Evolutionary conservation across 2,113 vertebrate species (phyloP).

Genomic region (Corythornis vintsioides): DNA sequence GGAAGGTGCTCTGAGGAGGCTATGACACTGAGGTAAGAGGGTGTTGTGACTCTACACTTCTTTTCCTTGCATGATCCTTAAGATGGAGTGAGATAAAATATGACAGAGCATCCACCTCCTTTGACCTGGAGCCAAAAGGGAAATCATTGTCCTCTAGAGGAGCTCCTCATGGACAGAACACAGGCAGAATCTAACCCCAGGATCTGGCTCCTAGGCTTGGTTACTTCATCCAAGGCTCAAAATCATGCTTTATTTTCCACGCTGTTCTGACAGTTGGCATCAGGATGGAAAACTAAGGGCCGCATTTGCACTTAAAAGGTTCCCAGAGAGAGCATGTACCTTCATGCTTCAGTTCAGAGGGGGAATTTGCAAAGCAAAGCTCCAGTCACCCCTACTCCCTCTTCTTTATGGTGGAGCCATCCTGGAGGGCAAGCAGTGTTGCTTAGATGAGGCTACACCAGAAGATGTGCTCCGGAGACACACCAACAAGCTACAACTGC

Average conservation of each 20-base stretch:
- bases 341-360: background rate
- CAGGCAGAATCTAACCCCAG: background rate
- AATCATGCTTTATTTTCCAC: background rate
- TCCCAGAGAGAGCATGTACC: background rate
- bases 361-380: background rate
- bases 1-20: background rate
- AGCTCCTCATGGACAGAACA: background rate
- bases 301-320: background rate
- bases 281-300: background rate
- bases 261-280: background rate
- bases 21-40: background rate
- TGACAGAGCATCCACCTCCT: background rate
- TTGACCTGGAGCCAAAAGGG: background rate
- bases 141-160: background rate
- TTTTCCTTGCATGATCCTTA: background rate
- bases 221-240: background rate
- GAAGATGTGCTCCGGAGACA: background rate
- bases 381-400: background rate
- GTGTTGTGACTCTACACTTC: background rate
- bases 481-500: background rate
- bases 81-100: background rate
- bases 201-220: background rate
- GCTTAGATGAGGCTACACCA: background rate
- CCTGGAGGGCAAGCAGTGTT: background rate
- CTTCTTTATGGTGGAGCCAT: background rate